Conservation (phyloP, 2,888 invertebrate genomes). For the Digitonthophagus gazella region DNA sequence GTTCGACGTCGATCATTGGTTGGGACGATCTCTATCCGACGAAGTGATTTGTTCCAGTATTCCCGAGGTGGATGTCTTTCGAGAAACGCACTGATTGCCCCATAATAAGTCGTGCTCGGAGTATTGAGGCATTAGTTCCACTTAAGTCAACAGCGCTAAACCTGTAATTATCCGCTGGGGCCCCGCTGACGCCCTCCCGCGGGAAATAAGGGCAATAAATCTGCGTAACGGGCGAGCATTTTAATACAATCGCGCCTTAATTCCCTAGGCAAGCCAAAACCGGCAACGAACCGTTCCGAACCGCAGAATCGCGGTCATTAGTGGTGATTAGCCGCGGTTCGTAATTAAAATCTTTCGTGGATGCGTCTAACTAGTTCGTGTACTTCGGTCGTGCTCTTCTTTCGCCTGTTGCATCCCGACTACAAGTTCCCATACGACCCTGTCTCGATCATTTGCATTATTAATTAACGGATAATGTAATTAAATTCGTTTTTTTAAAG, state of each 20-base stretch:
- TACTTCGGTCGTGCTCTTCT: not conserved
- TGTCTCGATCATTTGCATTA: not conserved
- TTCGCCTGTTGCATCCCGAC: not conserved
- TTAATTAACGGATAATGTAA: not conserved
- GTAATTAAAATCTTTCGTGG: conserved; percentile 15
- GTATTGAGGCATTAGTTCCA: conserved; percentile 16
- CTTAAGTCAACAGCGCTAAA: conserved; percentile 16
- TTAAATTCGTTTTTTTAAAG: not conserved
- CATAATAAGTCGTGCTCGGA: conserved; percentile 10
- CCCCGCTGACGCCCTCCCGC: not conserved
- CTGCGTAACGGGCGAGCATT: conserved; percentile 11
- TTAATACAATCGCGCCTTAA: conserved; percentile 14
- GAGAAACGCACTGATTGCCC: conserved; percentile 14
- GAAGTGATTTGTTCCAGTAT: not conserved
- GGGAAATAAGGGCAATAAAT: conserved; percentile 15
- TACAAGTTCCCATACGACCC: not conserved
- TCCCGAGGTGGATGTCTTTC: conserved; percentile 8
- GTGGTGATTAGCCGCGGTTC: conserved; percentile 9
- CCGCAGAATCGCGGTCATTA: conserved; percentile 9
- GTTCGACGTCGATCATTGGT: not conserved
- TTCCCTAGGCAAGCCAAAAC: conserved; percentile 1
- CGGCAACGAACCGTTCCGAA: not conserved
- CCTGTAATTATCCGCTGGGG: conserved; percentile 16
- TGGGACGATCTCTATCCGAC: not conserved
- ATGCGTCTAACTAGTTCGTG: conserved; percentile 13